Conservation (phyloP, 53 echinoderm and acorn worm species). For the Luidia sarsii region DNA sequence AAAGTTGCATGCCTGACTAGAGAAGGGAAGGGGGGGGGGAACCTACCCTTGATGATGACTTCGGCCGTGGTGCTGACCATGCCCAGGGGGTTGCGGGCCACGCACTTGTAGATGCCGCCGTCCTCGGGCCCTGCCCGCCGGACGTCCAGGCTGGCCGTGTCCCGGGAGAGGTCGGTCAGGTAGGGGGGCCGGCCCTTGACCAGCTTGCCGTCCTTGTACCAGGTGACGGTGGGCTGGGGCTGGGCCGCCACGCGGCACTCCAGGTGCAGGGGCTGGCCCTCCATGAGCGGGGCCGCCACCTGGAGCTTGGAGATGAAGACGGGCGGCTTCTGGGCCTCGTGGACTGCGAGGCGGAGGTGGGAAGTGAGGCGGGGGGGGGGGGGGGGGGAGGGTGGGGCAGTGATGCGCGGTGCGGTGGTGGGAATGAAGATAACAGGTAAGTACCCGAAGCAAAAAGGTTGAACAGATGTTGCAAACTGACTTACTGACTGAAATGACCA, state of each 20-base stretch:
- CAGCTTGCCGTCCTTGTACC: slow-evolving; percentile 70
- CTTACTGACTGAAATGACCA: too few relatives aligned
- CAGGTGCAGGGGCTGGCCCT: slow-evolving; percentile 73
- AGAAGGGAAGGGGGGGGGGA: too few relatives aligned
- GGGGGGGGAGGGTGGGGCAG: too few relatives aligned
- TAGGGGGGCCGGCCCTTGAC: slow-evolving; percentile 31
- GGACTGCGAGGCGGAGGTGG: slow-evolving; percentile 21
- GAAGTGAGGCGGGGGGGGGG: slow-evolving; percentile 64
- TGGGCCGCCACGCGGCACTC: slow-evolving; percentile 63
- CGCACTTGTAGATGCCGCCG: slow-evolving; percentile 65
- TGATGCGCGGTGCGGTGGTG: too few relatives aligned
- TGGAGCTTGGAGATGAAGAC: slow-evolving; percentile 64
- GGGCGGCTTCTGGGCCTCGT: slow-evolving; percentile 44
- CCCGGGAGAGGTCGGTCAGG: slow-evolving; percentile 18
- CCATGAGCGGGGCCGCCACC: slow-evolving; percentile 56
- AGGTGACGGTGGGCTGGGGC: slow-evolving; percentile 54
- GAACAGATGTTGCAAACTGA: too few relatives aligned
- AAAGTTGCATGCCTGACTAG: too few relatives aligned
- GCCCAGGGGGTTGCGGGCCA: slow-evolving; percentile 12
- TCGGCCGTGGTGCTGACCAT: slow-evolving; percentile 33
- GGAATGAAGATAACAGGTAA: too few relatives aligned
- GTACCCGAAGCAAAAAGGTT: too few relatives aligned
- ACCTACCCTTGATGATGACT: slow-evolving; percentile 47
- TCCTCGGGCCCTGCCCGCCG: slow-evolving; percentile 49
- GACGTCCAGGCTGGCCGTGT: slow-evolving; percentile 47